These are phyloP conservation scores for Champsocephalus esox DNA, from an alignment of 2,797 vertebrate species.

Conservation along the genomic window DNA sequence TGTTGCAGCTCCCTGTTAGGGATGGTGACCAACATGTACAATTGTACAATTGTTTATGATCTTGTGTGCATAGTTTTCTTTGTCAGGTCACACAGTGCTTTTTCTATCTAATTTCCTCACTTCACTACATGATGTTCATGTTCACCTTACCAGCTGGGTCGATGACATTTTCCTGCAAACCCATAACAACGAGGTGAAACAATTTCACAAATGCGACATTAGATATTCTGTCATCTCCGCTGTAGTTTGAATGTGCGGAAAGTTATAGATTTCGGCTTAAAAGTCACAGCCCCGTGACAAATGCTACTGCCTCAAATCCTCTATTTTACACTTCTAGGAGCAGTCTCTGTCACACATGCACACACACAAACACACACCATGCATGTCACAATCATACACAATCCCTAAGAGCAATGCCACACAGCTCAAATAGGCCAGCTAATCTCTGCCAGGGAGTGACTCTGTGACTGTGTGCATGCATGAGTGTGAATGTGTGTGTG, in stretches of 20 bases:
- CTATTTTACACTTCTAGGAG: constrained; percentile 73
- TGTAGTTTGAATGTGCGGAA: constrained; percentile 57
- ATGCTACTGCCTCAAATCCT: constrained; percentile 73
- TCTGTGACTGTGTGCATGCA: constrained; percentile 35
- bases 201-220: constrained; percentile 39
- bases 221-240: constrained; percentile 40
- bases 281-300: constrained; percentile 73
- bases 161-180: constrained; percentile 14
- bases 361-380: constrained; percentile 36
- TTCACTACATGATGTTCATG: background rate
- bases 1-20: background rate
- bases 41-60: background rate
- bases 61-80: background rate
- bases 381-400: constrained; percentile 56
- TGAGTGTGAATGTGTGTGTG: constrained; percentile 34
- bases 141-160: constrained; percentile 8
- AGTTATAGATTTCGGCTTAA: constrained; percentile 69
- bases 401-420: constrained; percentile 70
- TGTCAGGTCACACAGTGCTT: background rate
- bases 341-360: constrained; percentile 48
- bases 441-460: constrained; percentile 70
- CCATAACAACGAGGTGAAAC: constrained; percentile 28
- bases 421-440: constrained; percentile 78
- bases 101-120: background rate
- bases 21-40: background rate